Evolutionary conservation across 1,140 invertebrate genomes (phyloP).

Genomic region (Calliphora vicina): DNA sequence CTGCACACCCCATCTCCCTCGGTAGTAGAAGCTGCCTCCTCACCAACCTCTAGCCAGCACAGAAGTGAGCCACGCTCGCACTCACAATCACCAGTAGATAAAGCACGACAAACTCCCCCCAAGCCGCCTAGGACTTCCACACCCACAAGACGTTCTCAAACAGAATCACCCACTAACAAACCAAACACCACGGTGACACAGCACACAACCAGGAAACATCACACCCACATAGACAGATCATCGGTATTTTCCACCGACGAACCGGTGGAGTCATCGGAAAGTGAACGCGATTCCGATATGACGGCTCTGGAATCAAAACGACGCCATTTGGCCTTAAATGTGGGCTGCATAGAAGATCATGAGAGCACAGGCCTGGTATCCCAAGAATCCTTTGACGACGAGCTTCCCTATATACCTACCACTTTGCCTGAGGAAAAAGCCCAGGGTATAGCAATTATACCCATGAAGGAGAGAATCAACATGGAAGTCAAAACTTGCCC

Average conservation of each 20-base stretch:
- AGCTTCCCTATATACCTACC: slow-evolving; percentile 86
- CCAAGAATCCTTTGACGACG: slow-evolving; percentile 86
- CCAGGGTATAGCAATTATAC: slow-evolving; percentile 80
- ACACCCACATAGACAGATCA: slow-evolving; percentile 42
- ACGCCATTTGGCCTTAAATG: slow-evolving; percentile 56
- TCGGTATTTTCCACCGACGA: slow-evolving; percentile 63
- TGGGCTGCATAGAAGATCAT: slow-evolving; percentile 65
- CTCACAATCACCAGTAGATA: slow-evolving; percentile 41
- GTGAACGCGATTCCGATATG: slow-evolving; percentile 75
- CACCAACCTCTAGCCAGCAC: slow-evolving; percentile 18
- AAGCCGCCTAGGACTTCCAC: slow-evolving; percentile 42
- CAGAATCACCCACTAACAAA: slow-evolving; percentile 41
- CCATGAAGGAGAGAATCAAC: slow-evolving; percentile 77
- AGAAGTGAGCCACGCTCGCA: slow-evolving; percentile 34
- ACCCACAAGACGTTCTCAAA: slow-evolving; percentile 44
- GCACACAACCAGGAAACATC: background rate
- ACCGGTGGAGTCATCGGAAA: slow-evolving; percentile 78
- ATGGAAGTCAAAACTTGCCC: slow-evolving; percentile 80
- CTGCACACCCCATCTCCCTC: slow-evolving; percentile 32
- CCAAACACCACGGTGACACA: background rate
- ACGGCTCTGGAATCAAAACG: slow-evolving; percentile 53
- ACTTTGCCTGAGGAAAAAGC: slow-evolving; percentile 84
- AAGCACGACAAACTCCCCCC: slow-evolving; percentile 37
- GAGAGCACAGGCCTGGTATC: slow-evolving; percentile 80
- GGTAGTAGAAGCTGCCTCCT: background rate